Evolutionary conservation across 2,113 vertebrate genomes (phyloP).

Genomic region (Nerophis ophidion): DNA sequence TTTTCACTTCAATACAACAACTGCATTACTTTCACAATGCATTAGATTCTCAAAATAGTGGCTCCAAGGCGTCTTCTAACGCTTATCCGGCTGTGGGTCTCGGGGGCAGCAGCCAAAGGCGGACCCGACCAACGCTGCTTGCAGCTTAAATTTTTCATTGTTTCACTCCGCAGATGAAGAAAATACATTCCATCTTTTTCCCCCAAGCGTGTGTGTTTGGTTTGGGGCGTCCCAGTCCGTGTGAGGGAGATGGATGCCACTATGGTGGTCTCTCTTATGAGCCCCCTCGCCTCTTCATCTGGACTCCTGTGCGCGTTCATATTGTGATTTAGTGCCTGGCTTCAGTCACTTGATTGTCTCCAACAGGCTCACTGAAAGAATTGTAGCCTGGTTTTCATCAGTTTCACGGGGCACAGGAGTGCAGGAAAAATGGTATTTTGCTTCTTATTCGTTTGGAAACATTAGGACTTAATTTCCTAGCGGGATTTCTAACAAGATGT

Average conservation of each 20-base stretch:
- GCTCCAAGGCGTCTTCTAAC: no score
- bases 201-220: slow-evolving; percentile 9
- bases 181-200: slow-evolving; percentile 45
- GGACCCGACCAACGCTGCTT: no score
- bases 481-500: slow-evolving; percentile 26
- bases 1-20: no score
- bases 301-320: slow-evolving; percentile 68
- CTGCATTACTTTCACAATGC: no score
- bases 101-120: no score
- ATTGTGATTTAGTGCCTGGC: slow-evolving; percentile 78
- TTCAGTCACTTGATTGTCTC: slow-evolving; percentile 76
- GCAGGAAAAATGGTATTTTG: slow-evolving; percentile 26
- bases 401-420: slow-evolving; percentile 39
- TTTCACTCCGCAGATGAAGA: slow-evolving; percentile 25
- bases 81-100: no score
- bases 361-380: slow-evolving; percentile 71
- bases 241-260: slow-evolving; percentile 72
- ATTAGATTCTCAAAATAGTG: no score
- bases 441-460: slow-evolving; percentile 23
- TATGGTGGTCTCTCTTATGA: slow-evolving; percentile 50
- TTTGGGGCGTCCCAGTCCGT: slow-evolving; percentile 27
- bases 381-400: slow-evolving; percentile 74
- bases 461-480: slow-evolving; percentile 39
- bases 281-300: slow-evolving; percentile 55
- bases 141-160: slow-evolving; percentile 10